Percentiles rank a stretch among this genome's conserved stretches.
Conservation (phyloP, 2,113 vertebrate genomes). For the Pterocles gutturalis region DNA sequence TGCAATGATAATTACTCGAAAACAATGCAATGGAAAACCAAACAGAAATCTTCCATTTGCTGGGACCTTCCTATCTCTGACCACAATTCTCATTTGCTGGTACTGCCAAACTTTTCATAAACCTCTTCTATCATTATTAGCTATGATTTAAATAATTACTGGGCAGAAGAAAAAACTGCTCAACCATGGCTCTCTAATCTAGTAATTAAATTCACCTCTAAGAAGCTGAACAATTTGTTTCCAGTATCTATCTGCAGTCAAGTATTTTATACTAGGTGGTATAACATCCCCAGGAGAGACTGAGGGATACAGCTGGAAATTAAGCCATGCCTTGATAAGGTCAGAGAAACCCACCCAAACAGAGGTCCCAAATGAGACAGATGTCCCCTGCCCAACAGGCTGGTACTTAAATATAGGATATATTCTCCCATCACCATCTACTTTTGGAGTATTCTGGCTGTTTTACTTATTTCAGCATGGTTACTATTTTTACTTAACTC, state of each 20-base stretch:
- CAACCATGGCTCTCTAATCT: not conserved
- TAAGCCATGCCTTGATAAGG: not conserved
- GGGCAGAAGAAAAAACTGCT: not conserved
- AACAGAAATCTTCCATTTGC: not conserved
- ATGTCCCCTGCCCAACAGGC: not conserved
- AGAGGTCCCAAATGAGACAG: not conserved
- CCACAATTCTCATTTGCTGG: not conserved
- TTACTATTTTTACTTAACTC: not conserved
- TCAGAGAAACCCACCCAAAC: not conserved
- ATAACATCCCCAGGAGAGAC: not conserved
- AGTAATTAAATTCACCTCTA: constrained; percentile 9
- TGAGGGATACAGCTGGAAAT: not conserved
- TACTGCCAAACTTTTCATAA: not conserved
- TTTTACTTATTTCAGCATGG: not conserved
- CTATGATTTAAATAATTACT: constrained; percentile 14
- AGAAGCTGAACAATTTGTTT: not conserved
- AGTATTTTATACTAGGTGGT: not conserved
- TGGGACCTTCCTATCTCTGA: not conserved
- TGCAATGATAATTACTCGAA: not conserved
- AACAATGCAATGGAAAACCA: not conserved
- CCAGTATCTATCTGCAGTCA: not conserved
- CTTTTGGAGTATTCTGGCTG: not conserved
- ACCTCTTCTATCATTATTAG: not conserved
- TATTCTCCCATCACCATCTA: not conserved
- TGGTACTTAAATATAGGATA: not conserved